Evolutionary conservation across 2,888 invertebrate genomes (phyloP).

Genomic region (Tineola bisselliella): DNA sequence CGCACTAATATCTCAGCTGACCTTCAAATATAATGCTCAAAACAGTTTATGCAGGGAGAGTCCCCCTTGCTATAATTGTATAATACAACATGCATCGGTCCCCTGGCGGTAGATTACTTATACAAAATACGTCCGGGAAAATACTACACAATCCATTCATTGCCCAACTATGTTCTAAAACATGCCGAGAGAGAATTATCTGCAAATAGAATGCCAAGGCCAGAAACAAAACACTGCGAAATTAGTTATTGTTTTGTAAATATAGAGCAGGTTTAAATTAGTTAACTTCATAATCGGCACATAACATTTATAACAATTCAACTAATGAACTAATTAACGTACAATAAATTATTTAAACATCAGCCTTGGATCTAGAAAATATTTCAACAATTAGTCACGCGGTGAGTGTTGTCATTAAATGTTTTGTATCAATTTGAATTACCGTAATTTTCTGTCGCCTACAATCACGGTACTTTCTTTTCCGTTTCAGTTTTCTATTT

Average conservation of each 20-base stretch:
- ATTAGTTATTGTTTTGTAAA: neutral
- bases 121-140: neutral
- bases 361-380: too few relatives aligned
- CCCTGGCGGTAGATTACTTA: neutral
- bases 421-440: neutral
- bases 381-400: neutral
- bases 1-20: neutral
- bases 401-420: neutral
- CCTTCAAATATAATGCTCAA: neutral
- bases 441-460: neutral
- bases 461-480: neutral
- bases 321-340: too few relatives aligned
- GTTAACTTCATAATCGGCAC: neutral
- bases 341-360: too few relatives aligned
- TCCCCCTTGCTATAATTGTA: neutral
- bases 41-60: neutral
- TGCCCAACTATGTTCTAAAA: neutral
- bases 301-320: neutral
- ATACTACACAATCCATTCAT: neutral
- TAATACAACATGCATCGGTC: neutral
- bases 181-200: neutral
- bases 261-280: neutral
- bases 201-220: constrained; percentile 3
- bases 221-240: neutral
- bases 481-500: neutral